A percentile compares a stretch with the other conserved stretches of the same genome.
phyloP scores from a whole-genome alignment of 2,888 invertebrate species.

The Stegana nigrithorax region DNA sequence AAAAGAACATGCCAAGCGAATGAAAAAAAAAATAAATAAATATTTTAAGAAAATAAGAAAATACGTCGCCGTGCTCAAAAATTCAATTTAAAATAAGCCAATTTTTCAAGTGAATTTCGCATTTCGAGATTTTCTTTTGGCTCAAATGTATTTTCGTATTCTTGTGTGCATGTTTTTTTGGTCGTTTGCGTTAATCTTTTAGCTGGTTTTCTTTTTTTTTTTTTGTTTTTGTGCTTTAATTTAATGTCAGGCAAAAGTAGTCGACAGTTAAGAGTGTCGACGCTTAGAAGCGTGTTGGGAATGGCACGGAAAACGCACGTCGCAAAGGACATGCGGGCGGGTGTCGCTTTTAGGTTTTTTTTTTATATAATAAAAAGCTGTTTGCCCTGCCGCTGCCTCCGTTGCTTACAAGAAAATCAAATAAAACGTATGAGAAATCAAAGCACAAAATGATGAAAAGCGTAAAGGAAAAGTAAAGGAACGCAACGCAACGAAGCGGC shows the following conservation, averaged over 20 bases:
- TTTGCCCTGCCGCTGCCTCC: background rate
- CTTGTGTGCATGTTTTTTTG: constrained; percentile 23
- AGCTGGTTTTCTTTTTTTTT: too few relatives aligned
- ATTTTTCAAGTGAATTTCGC: constrained; percentile 4
- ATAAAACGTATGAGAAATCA: background rate
- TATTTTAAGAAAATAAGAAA: constrained; percentile 19
- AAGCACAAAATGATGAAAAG: too few relatives aligned
- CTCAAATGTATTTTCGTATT: constrained; percentile 39
- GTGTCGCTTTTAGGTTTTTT: too few relatives aligned
- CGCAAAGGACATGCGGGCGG: too few relatives aligned
- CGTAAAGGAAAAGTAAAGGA: too few relatives aligned
- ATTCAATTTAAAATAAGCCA: constrained; percentile 5
- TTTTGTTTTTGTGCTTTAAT: constrained; percentile 53
- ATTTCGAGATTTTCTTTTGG: constrained; percentile 46
- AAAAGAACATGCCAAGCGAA: constrained; percentile 12
- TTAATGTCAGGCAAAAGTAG: constrained; percentile 52
- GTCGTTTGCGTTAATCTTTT: constrained; percentile 20
- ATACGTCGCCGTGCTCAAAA: background rate
- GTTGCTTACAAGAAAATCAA: background rate
- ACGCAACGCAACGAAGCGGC: too few relatives aligned
- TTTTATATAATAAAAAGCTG: too few relatives aligned
- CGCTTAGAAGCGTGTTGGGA: too few relatives aligned
- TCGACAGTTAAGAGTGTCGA: constrained; percentile 49
- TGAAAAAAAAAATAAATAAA: constrained; percentile 29
- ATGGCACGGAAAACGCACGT: too few relatives aligned